Base-by-base conservation (phyloP, 2,113 vertebrate species). In the Apeltes quadracus region DNA sequence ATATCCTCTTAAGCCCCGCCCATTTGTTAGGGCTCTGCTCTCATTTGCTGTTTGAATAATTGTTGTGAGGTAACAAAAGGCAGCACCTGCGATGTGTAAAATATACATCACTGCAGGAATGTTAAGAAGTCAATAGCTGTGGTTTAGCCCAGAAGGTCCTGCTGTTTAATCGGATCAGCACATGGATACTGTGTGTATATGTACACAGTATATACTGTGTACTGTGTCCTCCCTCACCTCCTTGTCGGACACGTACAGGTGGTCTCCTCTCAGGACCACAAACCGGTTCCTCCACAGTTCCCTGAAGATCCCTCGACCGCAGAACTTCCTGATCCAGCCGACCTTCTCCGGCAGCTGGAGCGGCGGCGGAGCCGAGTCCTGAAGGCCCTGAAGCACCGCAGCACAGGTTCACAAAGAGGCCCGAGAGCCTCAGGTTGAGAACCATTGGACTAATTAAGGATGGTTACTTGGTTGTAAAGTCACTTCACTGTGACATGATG, bases 241-340 rank as follows among this genome's bases (percentile, higher is more conserved):
- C 87, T 97, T 97, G 75, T 97, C 96, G 0, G 95, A 95, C 84
- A 99, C 90, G 93, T 90, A 96, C 36, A 99, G 95, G 83, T 95
- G 96, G 62, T 98, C 96, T 76, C 95, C 96, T 83, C 94, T 95
- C 81, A 99, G 92, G 51, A 96, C 90, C 91, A 97, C 94, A 29
- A 95, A 98, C 59, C 97, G 95, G 91, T 94, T 98, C 90, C 94
- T 96, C 97, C 97, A 99, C 77, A 98, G 94, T 80, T 99, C 96
- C 82, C 97, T 92, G 93, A 99, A 99, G 91, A 99, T 96, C 72
- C 97, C 96, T 66, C 95, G 96, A 43, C 97, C 97, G 53, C 95
- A 97, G 82, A 96, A 98, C 93, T 96, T 98, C 81, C 96, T 93
- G 83, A 98, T 95, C 97, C 97, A 99, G 88, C 97, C 97, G 25